Conservation (phyloP, 2,797 vertebrate genomes). For the Acanthis flammea region DNA sequence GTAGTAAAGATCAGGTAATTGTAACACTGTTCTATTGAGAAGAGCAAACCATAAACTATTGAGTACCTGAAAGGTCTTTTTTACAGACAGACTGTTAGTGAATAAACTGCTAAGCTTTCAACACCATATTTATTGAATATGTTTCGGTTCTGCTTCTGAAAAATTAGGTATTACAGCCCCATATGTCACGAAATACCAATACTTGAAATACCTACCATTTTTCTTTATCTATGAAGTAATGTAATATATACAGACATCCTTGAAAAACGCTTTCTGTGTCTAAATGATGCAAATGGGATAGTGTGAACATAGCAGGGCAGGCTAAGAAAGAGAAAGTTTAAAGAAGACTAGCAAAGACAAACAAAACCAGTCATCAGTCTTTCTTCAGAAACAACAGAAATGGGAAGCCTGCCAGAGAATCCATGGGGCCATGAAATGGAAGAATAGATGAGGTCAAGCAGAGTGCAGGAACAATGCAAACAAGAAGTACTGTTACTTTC, state of each 20-base stretch:
- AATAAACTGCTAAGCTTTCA: background rate
- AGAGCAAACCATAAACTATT: background rate
- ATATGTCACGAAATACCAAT: background rate
- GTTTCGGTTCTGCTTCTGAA: background rate
- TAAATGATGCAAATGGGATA: background rate
- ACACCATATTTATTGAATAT: background rate
- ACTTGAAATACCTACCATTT: background rate
- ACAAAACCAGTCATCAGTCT: background rate
- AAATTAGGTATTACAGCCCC: background rate
- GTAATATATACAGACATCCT: background rate
- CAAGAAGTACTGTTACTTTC: background rate
- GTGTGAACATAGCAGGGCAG: background rate
- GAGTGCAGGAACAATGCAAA: background rate
- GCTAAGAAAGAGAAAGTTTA: background rate
- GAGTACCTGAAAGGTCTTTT: background rate
- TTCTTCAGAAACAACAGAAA: background rate
- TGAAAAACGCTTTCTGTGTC: background rate
- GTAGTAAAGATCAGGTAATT: background rate
- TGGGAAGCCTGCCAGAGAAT: background rate
- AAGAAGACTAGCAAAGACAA: background rate
- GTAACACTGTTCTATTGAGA: background rate
- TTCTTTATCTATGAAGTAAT: background rate
- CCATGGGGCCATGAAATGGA: rapidly evolving
- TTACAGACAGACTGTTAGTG: background rate
- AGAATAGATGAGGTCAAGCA: background rate